Conservation (phyloP, 2,888 invertebrate genomes). For the Tachina grossa region DNA sequence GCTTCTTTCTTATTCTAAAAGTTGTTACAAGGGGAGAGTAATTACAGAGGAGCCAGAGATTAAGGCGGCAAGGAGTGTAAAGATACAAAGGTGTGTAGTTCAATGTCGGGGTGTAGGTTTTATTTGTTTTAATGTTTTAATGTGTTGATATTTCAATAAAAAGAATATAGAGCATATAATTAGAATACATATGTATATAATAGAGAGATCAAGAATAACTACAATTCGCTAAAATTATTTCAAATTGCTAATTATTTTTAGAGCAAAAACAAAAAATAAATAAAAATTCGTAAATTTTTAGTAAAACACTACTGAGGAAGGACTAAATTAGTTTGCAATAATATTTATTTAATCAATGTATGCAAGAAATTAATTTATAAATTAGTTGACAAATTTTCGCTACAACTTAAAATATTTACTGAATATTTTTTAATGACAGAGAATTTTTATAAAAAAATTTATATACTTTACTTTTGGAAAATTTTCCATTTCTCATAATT, state of each 20-base stretch:
- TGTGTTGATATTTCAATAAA: slow-evolving; percentile 52
- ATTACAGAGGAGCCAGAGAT: slow-evolving; percentile 1
- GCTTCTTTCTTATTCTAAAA: slow-evolving; percentile 56
- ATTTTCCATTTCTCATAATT: too few relatives aligned
- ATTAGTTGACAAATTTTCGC: too few relatives aligned
- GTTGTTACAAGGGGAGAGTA: background rate
- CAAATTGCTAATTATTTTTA: background rate
- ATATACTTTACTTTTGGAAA: too few relatives aligned
- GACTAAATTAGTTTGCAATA: too few relatives aligned
- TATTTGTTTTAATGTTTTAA: slow-evolving; percentile 29
- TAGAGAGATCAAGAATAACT: background rate
- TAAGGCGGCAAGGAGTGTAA: background rate
- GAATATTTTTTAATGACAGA: too few relatives aligned
- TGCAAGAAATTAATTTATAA: too few relatives aligned
- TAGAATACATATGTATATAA: slow-evolving; percentile 54
- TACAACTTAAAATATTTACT: too few relatives aligned
- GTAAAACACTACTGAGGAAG: too few relatives aligned
- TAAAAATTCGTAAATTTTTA: too few relatives aligned
- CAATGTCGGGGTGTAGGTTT: slow-evolving; percentile 19
- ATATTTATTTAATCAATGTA: too few relatives aligned
- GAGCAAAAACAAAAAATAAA: too few relatives aligned
- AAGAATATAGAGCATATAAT: slow-evolving; percentile 59
- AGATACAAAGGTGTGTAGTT: background rate
- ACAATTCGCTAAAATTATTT: background rate
- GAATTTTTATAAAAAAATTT: too few relatives aligned